Evolutionary conservation across 2,888 invertebrate genomes (phyloP).

Genomic region (Byasa hedistus): DNA sequence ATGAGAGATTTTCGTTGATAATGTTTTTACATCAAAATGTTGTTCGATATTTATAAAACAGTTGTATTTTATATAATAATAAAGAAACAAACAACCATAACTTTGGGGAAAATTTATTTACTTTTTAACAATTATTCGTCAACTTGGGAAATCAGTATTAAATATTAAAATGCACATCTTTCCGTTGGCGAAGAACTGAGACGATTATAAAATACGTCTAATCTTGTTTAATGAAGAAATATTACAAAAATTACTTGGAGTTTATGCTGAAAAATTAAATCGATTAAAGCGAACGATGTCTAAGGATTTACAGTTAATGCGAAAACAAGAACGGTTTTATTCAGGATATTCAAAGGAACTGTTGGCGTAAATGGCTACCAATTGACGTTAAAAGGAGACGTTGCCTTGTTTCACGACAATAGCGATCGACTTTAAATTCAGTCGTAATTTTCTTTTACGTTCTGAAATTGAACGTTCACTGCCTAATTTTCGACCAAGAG

Average conservation of each 20-base stretch:
- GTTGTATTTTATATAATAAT: no score
- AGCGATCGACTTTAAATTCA: conserved; percentile 34
- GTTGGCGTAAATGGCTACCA: conserved; percentile 34
- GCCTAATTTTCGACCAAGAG: conserved; percentile 61
- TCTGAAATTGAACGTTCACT: conserved; percentile 27
- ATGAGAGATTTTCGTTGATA: no score
- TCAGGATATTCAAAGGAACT: conserved; percentile 26
- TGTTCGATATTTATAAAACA: no score
- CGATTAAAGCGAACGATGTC: conserved; percentile 1
- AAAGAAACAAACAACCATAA: no score
- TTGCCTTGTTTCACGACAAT: conserved; percentile 48
- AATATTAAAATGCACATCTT: no score
- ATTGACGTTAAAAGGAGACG: conserved; percentile 36
- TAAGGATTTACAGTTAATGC: conserved; percentile 19
- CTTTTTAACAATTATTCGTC: no score
- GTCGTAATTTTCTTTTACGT: conserved; percentile 28
- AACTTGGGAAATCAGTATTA: no score
- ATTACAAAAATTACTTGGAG: neutral
- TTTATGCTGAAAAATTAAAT: conserved; percentile 2
- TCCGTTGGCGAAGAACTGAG: no score
- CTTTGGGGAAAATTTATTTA: no score
- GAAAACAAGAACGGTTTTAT: conserved; percentile 20
- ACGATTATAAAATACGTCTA: neutral
- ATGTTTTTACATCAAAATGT: no score
- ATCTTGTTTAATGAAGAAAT: neutral